Evolutionary conservation across 1,140 invertebrate genomes (phyloP), one percentile per base, ranked within the genome.

Genomic region (Aphelinus certus): DNA sequence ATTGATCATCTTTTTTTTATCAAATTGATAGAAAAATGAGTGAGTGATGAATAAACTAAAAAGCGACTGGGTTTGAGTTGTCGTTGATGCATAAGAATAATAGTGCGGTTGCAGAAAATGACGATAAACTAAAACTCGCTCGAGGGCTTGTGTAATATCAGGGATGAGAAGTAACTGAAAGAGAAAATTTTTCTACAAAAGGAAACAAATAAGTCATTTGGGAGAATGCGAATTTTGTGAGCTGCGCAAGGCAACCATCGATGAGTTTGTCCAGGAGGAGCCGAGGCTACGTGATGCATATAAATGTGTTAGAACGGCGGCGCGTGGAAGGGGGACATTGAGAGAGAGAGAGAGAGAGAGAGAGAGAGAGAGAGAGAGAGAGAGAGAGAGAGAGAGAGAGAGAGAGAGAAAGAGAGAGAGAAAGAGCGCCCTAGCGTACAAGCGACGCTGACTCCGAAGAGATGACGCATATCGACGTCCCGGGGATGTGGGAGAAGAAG

Each of bases 251-350:
- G 43, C 45, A 60, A 57, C 49, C 56, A 48, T 58, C 67, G 67
- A 69, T 47, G 58, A 62, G 61, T 72, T 64, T 72, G 70, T 72
- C 70, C 53, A 63, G 10, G 61, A 56, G 61, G n/a, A 64, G 53
- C 43, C 48, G 46, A 70, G 42, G 43, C 45, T 49, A 63, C 73
- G 75, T 69, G 76, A 75, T 82, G 80, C 79, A 82, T 82, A 79
- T 79, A 81, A 81, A 82, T 81, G 80, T 71, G 72, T 64, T 63
- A 71, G 64, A 73, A 60, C 57, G 57, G 42, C 7, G 7, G 64
- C 6, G 64, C 46, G 65, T 53, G 49, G 68, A 65, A 26, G 26
- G 26, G 26, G 26, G 26, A 26, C 26, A 26, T 26, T 26, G 26
- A 26, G 26, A 26, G 26, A 26, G 26, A 26, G 26, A 26, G 26